Evolutionary conservation across 2,113 vertebrate species (phyloP).

Genomic region (Neodontobutis hainanensis): DNA sequence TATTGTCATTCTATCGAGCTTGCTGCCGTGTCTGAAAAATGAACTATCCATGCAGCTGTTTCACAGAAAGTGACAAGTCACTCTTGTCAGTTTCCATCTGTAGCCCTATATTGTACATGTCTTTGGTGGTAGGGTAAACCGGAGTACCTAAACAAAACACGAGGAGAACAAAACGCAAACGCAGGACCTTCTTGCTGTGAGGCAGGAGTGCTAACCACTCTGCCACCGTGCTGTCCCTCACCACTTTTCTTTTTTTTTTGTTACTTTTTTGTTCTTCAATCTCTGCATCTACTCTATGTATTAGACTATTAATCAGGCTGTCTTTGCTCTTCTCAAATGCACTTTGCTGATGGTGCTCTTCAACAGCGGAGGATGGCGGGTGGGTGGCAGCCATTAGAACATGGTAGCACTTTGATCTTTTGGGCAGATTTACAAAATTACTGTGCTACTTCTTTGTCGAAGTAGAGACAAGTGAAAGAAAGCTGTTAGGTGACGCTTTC

Average conservation of each 20-base stretch:
- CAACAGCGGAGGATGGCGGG: slow-evolving; percentile 61
- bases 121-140: background rate
- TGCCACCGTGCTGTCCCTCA: background rate
- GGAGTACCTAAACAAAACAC: no score
- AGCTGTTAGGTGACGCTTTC: slow-evolving; percentile 32
- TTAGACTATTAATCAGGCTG: slow-evolving; percentile 70
- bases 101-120: slow-evolving; percentile 19
- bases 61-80: slow-evolving; percentile 36
- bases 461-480: slow-evolving; percentile 38
- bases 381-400: slow-evolving; percentile 74
- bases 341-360: slow-evolving; percentile 60
- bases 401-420: slow-evolving; percentile 72
- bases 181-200: no score
- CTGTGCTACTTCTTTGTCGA: slow-evolving; percentile 52
- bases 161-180: no score
- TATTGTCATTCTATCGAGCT: slow-evolving; percentile 51
- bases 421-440: slow-evolving; percentile 69
- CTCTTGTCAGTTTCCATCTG: slow-evolving; percentile 23
- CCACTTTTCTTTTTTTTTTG: slow-evolving; percentile 35
- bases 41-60: slow-evolving; percentile 22
- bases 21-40: slow-evolving; percentile 39
- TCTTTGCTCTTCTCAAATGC: slow-evolving; percentile 44
- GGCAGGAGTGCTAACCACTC: no score
- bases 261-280: slow-evolving; percentile 13
- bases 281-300: slow-evolving; percentile 41